Evolutionary conservation across 2,888 invertebrate species (phyloP).

Genomic region (Drosophila mayaguana): DNA sequence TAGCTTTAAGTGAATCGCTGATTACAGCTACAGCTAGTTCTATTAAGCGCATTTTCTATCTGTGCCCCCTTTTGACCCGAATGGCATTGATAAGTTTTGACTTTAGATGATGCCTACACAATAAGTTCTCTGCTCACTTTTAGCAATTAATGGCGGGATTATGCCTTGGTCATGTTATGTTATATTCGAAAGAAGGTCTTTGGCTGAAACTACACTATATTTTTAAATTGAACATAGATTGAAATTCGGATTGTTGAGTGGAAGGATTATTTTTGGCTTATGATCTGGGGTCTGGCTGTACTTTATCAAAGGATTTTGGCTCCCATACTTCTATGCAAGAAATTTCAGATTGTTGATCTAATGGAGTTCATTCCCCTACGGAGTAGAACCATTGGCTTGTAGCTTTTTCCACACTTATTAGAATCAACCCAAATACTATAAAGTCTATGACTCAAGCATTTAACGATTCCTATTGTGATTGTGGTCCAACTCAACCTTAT

Average conservation of each 20-base stretch:
- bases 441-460: conserved; percentile 29
- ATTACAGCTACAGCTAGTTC: conserved; percentile 30
- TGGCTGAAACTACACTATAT: background rate
- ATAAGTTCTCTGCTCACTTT: background rate
- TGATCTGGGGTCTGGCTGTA: too few relatives aligned
- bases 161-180: background rate
- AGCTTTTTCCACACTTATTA: too few relatives aligned
- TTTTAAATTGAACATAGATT: background rate
- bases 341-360: too few relatives aligned
- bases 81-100: background rate
- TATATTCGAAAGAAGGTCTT: too few relatives aligned
- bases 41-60: conserved; percentile 8
- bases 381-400: too few relatives aligned
- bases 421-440: too few relatives aligned
- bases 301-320: too few relatives aligned
- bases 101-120: background rate
- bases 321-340: too few relatives aligned
- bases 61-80: background rate
- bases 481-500: conserved; percentile 8
- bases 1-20: conserved; percentile 22
- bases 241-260: too few relatives aligned
- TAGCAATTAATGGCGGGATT: background rate
- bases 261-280: too few relatives aligned
- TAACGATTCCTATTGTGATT: conserved; percentile 25
- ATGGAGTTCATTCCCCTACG: too few relatives aligned